Evolutionary conservation across 2,797 vertebrate species (phyloP).

Genomic region (Epinephelus awoara): DNA sequence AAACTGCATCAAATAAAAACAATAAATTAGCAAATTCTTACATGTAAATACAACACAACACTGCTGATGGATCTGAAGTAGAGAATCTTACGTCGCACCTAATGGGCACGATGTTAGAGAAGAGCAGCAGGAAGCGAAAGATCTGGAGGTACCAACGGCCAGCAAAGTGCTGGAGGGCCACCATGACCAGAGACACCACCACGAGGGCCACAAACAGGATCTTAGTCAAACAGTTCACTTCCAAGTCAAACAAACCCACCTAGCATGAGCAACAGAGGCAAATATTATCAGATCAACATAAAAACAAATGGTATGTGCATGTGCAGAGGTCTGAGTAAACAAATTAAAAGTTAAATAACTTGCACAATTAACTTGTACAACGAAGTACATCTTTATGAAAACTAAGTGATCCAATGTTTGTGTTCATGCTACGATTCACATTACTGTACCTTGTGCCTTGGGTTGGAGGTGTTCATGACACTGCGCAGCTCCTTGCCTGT

Average conservation of each 20-base stretch:
- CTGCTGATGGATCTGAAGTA: neutral
- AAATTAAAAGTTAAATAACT: neutral
- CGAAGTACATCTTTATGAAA: neutral
- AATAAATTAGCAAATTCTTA: accelerated
- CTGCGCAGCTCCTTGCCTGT: constrained; percentile 97
- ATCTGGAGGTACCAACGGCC: constrained; percentile 99
- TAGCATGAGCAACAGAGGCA: constrained; percentile 64
- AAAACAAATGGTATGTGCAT: neutral
- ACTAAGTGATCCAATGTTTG: neutral
- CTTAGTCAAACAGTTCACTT: constrained; percentile 98
- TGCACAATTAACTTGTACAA: too few species aligned
- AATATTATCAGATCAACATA: neutral
- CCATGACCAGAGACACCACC: constrained; percentile 97
- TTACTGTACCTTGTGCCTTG: constrained; percentile 93
- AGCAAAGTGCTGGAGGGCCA: constrained; percentile 96
- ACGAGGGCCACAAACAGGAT: constrained; percentile 96
- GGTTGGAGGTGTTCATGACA: constrained; percentile 99
- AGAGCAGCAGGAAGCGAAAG: constrained; percentile 95
- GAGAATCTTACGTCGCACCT: constrained; percentile 84
- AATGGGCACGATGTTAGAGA: constrained; percentile 98
- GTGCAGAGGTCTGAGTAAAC: neutral
- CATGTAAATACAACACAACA: neutral
- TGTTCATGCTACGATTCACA: constrained; percentile 8
- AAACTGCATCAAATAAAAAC: constrained; percentile 81
- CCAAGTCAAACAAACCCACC: constrained; percentile 98